Evolutionary conservation across 2,888 invertebrate species (phyloP).

Genomic region (Polydrusus pterygomalis): DNA sequence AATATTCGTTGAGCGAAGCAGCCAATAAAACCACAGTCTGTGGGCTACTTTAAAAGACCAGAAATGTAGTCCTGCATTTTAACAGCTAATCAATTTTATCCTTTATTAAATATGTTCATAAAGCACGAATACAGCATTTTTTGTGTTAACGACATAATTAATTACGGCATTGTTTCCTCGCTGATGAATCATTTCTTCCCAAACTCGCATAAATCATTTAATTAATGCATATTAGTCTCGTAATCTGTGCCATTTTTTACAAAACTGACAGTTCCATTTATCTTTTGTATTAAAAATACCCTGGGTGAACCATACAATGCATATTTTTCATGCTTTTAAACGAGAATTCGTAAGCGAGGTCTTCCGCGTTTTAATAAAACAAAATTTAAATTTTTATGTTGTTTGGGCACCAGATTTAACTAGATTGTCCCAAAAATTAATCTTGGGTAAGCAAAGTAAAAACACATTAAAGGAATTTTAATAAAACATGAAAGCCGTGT

Average conservation of each 20-base stretch:
- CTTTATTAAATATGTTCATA: not conserved
- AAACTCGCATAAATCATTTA: conserved; percentile 39
- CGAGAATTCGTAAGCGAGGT: conserved; percentile 20
- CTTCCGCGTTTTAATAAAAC: conserved; percentile 23
- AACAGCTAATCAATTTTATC: not conserved
- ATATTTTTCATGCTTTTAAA: conserved; percentile 43
- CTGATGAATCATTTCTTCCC: conserved; percentile 15
- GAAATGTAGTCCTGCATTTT: not conserved
- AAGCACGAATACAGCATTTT: not conserved
- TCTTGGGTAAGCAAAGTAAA: not conserved
- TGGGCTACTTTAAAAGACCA: not conserved
- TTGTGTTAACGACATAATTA: conserved; percentile 4
- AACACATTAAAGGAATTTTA: not conserved
- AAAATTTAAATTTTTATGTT: conserved; percentile 39
- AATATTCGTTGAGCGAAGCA: too few species aligned
- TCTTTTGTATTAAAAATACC: conserved; percentile 45
- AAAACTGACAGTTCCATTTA: conserved; percentile 45
- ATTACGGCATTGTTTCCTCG: conserved; percentile 8
- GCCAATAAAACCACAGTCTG: too few species aligned
- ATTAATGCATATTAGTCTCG: conserved; percentile 45
- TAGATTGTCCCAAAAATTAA: conserved; percentile 16
- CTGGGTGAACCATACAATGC: conserved; percentile 12
- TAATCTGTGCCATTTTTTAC: conserved; percentile 39
- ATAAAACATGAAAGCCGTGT: not conserved
- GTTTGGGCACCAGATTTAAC: conserved; percentile 9